Evolutionary conservation across 2,113 vertebrate genomes (phyloP).

Genomic region (Ploceus nigricollis): DNA sequence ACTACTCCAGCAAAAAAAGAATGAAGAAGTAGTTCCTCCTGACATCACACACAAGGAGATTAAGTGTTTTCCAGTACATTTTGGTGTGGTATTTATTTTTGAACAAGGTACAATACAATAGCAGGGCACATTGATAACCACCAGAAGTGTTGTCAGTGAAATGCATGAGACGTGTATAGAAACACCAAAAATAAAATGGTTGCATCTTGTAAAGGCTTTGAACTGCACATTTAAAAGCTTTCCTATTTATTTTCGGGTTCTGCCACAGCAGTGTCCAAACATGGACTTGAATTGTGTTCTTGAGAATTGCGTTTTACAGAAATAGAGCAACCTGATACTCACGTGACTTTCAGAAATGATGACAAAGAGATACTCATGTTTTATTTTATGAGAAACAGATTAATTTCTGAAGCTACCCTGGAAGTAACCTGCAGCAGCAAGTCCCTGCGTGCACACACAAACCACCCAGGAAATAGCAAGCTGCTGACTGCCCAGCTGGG

Average conservation of each 20-base stretch:
- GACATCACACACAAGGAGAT: neutral
- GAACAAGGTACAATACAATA: neutral
- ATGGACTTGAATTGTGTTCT: neutral
- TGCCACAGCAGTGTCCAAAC: neutral
- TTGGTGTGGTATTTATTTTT: neutral
- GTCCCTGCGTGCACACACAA: neutral
- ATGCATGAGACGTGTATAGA: neutral
- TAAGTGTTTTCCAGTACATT: neutral
- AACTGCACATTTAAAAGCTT: neutral
- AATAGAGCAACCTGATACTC: neutral
- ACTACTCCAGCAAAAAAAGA: neutral
- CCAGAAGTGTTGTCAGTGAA: neutral
- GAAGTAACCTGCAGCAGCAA: neutral
- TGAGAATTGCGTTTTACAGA: neutral
- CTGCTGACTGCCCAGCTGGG: neutral
- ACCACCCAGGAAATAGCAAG: slow-evolving; percentile 25
- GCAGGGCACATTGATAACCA: neutral
- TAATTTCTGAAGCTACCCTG: neutral
- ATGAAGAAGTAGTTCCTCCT: neutral
- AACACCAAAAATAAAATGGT: neutral
- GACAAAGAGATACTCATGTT: neutral
- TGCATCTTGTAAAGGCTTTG: neutral
- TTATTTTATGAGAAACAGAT: neutral
- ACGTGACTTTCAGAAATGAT: neutral
- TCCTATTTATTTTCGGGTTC: neutral